A percentile compares a stretch with the other conserved stretches of the same genome.
phyloP scores from a whole-genome alignment of 2,797 vertebrate species.

The Periparus ater region DNA sequence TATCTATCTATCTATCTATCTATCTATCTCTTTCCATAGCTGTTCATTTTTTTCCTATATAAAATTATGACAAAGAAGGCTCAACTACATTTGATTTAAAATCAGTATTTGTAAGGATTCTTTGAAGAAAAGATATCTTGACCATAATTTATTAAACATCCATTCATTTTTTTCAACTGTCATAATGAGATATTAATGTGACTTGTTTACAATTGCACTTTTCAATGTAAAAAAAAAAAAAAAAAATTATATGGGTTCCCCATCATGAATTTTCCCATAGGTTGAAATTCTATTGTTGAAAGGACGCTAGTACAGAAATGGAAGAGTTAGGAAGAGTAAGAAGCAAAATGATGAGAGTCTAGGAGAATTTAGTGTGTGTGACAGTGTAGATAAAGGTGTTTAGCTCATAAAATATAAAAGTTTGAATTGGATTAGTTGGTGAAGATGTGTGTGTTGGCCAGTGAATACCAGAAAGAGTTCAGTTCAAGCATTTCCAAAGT shows the following conservation, averaged over 20 bases:
- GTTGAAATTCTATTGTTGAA: neutral
- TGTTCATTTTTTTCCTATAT: neutral
- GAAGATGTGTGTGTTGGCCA: neutral
- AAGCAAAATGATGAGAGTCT: neutral
- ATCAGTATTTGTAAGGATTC: slow-evolving; percentile 12
- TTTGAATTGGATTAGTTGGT: neutral
- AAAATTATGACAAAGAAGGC: neutral
- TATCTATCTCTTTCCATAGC: neutral
- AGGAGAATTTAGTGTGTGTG: neutral
- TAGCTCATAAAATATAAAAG: neutral
- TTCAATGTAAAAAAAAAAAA: neutral
- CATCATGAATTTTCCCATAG: neutral
- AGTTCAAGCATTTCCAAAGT: neutral
- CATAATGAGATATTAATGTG: neutral
- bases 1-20: neutral
- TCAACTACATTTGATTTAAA: neutral
- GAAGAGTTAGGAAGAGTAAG: slow-evolving; percentile 6
- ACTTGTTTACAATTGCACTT: neutral
- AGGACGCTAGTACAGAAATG: neutral
- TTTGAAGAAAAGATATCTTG: neutral
- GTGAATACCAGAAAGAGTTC: neutral
- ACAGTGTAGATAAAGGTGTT: neutral
- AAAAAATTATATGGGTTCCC: neutral
- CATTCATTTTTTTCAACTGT: neutral
- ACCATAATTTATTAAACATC: neutral